phyloP scores from a whole-genome alignment of 2,113 vertebrate genomes.

The Sander lucioperca region DNA sequence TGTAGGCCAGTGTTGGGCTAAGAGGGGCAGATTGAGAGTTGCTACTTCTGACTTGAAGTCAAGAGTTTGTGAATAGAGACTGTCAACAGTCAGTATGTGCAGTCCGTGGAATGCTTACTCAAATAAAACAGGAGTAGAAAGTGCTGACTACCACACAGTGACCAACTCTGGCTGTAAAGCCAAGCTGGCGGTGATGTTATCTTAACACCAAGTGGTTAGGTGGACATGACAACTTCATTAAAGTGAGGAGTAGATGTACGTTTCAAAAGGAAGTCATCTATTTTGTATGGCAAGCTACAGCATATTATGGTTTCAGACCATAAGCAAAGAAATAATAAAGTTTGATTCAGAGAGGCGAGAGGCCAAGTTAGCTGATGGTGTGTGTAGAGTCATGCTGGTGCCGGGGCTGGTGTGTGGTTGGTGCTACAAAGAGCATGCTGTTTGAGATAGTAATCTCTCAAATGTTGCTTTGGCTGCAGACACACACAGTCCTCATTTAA shows the following conservation, averaged over 20 bases:
- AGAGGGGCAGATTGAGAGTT: background rate
- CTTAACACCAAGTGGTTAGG: constrained; percentile 17
- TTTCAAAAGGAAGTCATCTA: constrained; percentile 25
- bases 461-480: constrained; percentile 17
- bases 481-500: constrained; percentile 7
- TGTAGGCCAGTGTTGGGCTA: background rate
- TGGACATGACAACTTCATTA: constrained; percentile 34
- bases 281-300: constrained; percentile 16
- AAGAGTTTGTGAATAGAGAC: constrained; percentile 15
- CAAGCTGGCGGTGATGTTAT: constrained; percentile 13
- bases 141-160: constrained; percentile 40
- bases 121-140: constrained; percentile 35
- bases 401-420: background rate
- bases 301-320: background rate
- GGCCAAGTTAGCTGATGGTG: background rate
- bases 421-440: background rate
- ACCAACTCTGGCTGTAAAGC: constrained; percentile 34
- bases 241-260: background rate
- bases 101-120: constrained; percentile 34
- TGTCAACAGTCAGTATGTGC: constrained; percentile 4
- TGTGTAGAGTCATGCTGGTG: constrained; percentile 23
- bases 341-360: constrained; percentile 1
- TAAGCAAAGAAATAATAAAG: background rate
- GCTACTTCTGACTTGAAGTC: background rate
- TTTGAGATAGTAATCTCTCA: constrained; percentile 9